Base-by-base conservation (phyloP, 2,113 vertebrate genomes). In the Proteles cristata region DNA sequence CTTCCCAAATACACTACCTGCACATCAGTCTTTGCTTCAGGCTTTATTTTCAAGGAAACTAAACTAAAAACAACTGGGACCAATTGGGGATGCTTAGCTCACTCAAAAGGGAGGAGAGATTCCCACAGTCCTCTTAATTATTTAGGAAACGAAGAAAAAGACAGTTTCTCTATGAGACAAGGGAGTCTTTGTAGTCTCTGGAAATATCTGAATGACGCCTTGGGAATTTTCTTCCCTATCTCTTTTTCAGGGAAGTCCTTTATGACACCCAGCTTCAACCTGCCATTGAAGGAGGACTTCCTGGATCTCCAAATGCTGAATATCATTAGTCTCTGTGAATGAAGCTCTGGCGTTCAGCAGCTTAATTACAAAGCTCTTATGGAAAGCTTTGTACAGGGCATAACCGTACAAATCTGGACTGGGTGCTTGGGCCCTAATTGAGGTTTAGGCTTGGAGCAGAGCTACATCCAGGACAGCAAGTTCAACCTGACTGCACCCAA, bases 221-320 rank as follows among this genome's bases (percentile, higher is more conserved):
- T 76, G 12, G n/a, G 8, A 45, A 82, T 65, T 76, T 79, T 69
- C 12, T 76, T 53, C 73, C 85, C 17, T 68, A 53, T 61, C 69
- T 83, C 68, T 93, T 95, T 93, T 74, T 82, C 55, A 90, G 68
- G 33, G 66, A 55, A 83, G 19, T 83, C 17, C 12, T 84, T 90
- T 66, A 33, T 77, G 58, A 82, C 58, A 71, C 63, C 48, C 43
- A 79, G 26, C 39, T 53, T 53, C 61, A 86, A 71, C 14, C 11
- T 21, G 14, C 23, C 55, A 65, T 35, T 25, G 55, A 87, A 31
- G 55, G 16, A 74, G 69, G 43, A 65, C 23, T 55, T 61, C 43
- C 45, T 79, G 76, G 45, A 6, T 14, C 31, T 68, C 68, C 31
- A 17, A 48, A 86, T 35, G 39, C 81, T 50, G 76, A 77, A 45